A percentile compares a stretch with the other conserved stretches of the same genome.
These are phyloP conservation scores for Centropus bengalensis DNA, from an alignment of 2,113 vertebrate species.

Conservation along the genomic window DNA sequence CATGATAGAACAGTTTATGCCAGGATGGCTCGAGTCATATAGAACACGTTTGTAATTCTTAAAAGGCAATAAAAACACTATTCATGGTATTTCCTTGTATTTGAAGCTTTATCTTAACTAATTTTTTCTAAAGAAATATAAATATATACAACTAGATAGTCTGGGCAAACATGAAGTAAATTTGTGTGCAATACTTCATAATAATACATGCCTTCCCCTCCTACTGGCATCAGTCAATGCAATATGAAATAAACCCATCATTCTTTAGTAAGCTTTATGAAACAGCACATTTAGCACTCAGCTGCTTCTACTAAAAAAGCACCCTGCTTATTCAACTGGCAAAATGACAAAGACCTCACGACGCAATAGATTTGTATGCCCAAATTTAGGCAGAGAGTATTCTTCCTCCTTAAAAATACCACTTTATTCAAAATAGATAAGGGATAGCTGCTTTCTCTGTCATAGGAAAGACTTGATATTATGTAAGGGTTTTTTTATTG, in stretches of 20 bases:
- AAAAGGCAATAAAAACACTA: neutral
- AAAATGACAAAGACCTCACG: constrained; percentile 31
- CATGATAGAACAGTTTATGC: neutral
- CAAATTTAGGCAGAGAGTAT: neutral
- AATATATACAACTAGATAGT: neutral
- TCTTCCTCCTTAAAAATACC: constrained; percentile 5
- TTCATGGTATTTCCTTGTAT: neutral
- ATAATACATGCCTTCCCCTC: neutral
- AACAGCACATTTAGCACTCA: neutral
- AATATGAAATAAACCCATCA: neutral
- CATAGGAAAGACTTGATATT: neutral
- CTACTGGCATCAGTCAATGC: neutral
- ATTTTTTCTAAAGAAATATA: neutral
- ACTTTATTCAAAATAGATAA: neutral
- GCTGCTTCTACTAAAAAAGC: neutral
- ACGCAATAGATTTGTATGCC: neutral
- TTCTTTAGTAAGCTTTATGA: neutral
- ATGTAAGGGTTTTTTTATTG: neutral
- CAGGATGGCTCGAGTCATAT: neutral
- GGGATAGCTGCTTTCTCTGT: neutral
- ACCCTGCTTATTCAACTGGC: constrained; percentile 4
- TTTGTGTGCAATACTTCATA: neutral
- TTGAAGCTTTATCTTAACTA: neutral
- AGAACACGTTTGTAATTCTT: neutral
- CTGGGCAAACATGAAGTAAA: constrained; percentile 1